Conservation (phyloP, 1,140 invertebrate species). For the Luehdorfia chinensis region DNA sequence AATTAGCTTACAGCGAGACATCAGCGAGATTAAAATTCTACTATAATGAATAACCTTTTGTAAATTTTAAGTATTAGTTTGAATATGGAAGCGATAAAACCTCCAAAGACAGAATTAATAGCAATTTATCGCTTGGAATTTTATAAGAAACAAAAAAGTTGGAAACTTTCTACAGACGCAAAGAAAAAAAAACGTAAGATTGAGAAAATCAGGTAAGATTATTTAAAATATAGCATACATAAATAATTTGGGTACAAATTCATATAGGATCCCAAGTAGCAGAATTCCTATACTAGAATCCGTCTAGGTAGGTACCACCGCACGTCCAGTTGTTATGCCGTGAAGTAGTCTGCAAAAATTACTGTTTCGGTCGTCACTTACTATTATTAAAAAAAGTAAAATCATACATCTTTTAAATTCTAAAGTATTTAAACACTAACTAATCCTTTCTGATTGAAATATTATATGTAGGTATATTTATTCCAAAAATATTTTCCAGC, state of each 20-base stretch:
- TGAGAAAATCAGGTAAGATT: slow-evolving; percentile 17
- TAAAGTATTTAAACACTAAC: background rate
- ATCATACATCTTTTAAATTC: background rate
- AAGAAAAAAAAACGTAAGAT: slow-evolving; percentile 22
- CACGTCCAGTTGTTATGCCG: too few species aligned
- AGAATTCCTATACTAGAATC: too few species aligned
- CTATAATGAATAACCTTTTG: too few species aligned
- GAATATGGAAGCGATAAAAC: slow-evolving; percentile 6
- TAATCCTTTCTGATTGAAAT: background rate
- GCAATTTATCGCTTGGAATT: slow-evolving; percentile 45
- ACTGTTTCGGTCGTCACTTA: too few species aligned
- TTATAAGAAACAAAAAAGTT: slow-evolving; percentile 48
- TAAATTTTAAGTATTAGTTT: too few species aligned
- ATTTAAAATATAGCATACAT: background rate
- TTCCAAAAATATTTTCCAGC: too few species aligned
- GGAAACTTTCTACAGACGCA: slow-evolving; percentile 30
- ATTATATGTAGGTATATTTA: too few species aligned
- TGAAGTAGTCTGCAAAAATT: too few species aligned
- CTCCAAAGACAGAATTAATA: slow-evolving; percentile 26
- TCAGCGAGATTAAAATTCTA: too few species aligned
- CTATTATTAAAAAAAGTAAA: background rate
- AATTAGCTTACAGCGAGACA: too few species aligned
- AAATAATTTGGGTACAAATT: background rate
- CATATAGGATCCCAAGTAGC: too few species aligned
- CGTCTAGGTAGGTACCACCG: too few species aligned